Evolutionary conservation across 2,888 invertebrate genomes (phyloP), one percentile per base, ranked within the genome.

Genomic region (Latheticus oryzae): DNA sequence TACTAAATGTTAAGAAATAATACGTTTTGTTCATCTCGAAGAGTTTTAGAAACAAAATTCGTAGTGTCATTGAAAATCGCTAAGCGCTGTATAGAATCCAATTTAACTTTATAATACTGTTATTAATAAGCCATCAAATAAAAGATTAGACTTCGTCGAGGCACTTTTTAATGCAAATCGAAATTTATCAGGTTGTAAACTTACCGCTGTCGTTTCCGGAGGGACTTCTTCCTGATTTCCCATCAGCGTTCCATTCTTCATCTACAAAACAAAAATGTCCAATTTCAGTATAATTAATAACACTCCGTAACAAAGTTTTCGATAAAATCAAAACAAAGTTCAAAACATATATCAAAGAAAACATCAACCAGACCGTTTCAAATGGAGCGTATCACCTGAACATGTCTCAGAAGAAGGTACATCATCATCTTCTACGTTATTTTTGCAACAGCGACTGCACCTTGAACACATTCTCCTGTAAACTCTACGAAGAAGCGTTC

Each of bases 231-330:
- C 78, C 78, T 26, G 76, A 74, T 68, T 84, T 84, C 69, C 83
- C 83, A 77, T 84, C 84, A 50, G 83, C 79, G 75, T 82, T 84
- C 84, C 84, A 84, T 78, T 85, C 85, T 76, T 85, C 84, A 69
- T 85, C 85, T 85, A 80, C 56, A 82, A 82, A 65, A 71, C 70
- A 71, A 68, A 69, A 76, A 35, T 21, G 21, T n/a, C 19, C 47
- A 33, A 35, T 35, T 48, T 47, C 21, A 47, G 19, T 15, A 30
- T 17, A 52, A 40, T 40, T 40, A 40, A 40, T 52, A 40, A 23
- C 47, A 45, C 30, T 9, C 5, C 9, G 11, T 47, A 48, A 33
- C 16, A 24, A 21, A 12, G 15, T 23, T 48, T 23, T 30, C 5
- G 15, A 19, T 16, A 33, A 24, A 23, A 48, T 35, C 23, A 47